Base-by-base conservation (phyloP, 2,113 vertebrate species). In the Todiramphus chloris region DNA sequence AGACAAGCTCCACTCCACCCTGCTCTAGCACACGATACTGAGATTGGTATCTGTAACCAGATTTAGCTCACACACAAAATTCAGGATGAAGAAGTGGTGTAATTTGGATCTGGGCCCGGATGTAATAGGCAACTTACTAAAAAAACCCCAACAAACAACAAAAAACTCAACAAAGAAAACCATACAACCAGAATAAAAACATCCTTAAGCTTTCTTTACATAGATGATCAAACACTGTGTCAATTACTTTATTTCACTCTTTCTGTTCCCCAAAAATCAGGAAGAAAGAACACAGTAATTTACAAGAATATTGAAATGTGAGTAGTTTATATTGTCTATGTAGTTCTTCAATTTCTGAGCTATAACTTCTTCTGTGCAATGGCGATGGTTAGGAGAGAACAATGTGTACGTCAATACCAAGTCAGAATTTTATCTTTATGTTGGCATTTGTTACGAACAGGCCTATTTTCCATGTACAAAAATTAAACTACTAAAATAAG, bases 31-130 rank as follows among this genome's bases (percentile, higher is more conserved):
- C 62, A 63, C 63, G 35, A 70, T 30, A 89, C 46, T 93, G 79
- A 90, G 88, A 94, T 90, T 78, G 51, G 41, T 92, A 92, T 92
- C 92, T 83, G 73, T 68, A 96, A 81, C 76, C 70, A 90, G 79
- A 81, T 89, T 56, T 41, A 93, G 55, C 56, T 85, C 55, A 20
- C 48, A 77, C 21, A 80, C 23, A 88, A 43, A 77, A 58, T 60
- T 93, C 73, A 83, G 73, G 68, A 96, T 53, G 64, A 37, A 89
- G 83, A 86, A 51, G 59, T 77, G 72, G 51, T 77, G 68, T 55
- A 50, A 72, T 78, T 89, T 94, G 88, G 83, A 90, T 64, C 63
- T 69, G 69, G 33, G 72, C 88, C 86, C 76, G 94, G 67, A 72
- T 84, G 30, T 39, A 83, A 90, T n/a, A 94, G 33, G 59, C 35